Evolutionary conservation across 1,140 invertebrate species (phyloP).

Genomic region (Tetragonula clypearis): DNA sequence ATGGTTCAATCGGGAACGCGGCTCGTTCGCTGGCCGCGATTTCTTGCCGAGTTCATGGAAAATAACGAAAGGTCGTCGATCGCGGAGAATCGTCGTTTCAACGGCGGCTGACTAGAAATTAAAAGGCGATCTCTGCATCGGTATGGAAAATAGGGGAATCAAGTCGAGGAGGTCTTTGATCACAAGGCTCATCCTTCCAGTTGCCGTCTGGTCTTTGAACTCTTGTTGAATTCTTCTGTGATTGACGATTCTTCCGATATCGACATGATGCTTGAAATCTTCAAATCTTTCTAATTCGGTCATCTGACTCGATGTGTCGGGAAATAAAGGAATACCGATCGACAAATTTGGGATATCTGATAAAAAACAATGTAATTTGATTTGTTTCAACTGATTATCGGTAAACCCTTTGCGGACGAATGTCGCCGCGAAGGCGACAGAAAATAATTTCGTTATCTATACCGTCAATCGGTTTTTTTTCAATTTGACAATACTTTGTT

Average conservation of each 20-base stretch:
- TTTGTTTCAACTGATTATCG: too few species aligned
- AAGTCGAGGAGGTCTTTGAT: neutral
- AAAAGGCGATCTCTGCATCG: neutral
- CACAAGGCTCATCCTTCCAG: too few species aligned
- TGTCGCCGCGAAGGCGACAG: too few species aligned
- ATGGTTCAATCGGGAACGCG: slow-evolving; percentile 33
- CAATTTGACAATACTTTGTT: too few species aligned
- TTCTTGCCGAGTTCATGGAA: slow-evolving; percentile 25
- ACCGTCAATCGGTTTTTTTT: too few species aligned
- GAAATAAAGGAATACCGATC: neutral
- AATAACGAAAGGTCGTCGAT: slow-evolving; percentile 37
- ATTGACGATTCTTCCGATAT: neutral
- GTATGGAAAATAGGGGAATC: neutral
- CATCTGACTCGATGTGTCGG: neutral
- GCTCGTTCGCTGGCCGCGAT: slow-evolving; percentile 34
- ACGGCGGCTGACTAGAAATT: neutral
- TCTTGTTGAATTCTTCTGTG: neutral
- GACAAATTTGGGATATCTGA: neutral
- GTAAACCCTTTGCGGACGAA: too few species aligned
- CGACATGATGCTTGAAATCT: too few species aligned
- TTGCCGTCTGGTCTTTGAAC: neutral
- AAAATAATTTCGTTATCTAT: too few species aligned
- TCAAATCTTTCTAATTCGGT: too few species aligned
- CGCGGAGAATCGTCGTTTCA: neutral
- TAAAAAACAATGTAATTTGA: neutral